phyloP scores from a whole-genome alignment of 2,888 invertebrate species.

The Bembecia ichneumoniformis region DNA sequence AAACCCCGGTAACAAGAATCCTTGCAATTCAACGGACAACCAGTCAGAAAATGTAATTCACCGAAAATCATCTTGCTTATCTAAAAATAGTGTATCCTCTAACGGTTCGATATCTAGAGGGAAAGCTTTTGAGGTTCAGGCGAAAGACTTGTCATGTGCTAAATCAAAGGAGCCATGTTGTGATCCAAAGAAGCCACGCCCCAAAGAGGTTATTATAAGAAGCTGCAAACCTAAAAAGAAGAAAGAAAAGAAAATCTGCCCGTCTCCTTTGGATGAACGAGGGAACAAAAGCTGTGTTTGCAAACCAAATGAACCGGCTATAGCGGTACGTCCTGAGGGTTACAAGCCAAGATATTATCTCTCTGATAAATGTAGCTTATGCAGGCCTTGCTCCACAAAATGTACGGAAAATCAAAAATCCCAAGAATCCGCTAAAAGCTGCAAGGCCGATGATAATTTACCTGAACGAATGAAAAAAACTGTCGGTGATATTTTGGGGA shows the following conservation, averaged over 20 bases:
- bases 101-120: no score
- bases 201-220: neutral
- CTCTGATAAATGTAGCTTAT: slow-evolving; percentile 11
- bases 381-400: neutral
- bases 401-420: no score
- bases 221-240: neutral
- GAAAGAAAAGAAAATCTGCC: neutral
- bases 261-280: slow-evolving; percentile 7
- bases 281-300: slow-evolving; percentile 2
- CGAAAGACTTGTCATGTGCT: neutral
- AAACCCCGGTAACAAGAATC: neutral
- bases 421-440: no score
- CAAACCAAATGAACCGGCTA: slow-evolving; percentile 3
- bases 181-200: neutral
- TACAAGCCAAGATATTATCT: slow-evolving; percentile 15
- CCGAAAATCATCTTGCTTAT: neutral
- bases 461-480: no score
- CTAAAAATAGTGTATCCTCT: neutral
- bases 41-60: neutral
- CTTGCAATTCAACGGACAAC: neutral
- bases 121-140: neutral
- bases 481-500: no score
- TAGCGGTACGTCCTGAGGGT: slow-evolving; percentile 12
- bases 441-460: no score
- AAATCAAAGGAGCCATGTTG: neutral